Percentiles rank a stretch among this genome's conserved stretches.
Evolutionary conservation across 2,113 vertebrate genomes (phyloP).

Genomic region (Sitta europaea): DNA sequence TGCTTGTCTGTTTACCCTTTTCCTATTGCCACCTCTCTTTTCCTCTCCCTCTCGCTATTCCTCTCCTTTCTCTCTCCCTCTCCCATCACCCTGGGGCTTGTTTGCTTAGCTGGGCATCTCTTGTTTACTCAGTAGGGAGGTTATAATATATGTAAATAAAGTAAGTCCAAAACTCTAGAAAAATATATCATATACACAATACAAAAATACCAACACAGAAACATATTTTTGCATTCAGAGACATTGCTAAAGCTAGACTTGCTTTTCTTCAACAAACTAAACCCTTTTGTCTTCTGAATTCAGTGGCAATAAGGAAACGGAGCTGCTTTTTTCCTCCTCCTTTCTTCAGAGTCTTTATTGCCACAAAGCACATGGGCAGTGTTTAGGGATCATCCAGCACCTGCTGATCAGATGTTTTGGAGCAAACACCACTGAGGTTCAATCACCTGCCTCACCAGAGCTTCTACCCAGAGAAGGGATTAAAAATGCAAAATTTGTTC

Average conservation of each 20-base stretch:
- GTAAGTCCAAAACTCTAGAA: background rate
- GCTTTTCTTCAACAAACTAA: background rate
- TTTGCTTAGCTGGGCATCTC: slow-evolving; percentile 59
- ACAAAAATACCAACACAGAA: background rate
- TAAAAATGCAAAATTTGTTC: background rate
- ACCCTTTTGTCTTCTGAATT: background rate
- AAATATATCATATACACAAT: background rate
- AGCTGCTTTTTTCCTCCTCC: background rate
- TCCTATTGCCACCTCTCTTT: slow-evolving; percentile 66
- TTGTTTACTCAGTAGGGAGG: slow-evolving; percentile 50
- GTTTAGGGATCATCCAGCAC: background rate
- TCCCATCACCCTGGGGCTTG: slow-evolving; percentile 49
- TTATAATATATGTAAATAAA: slow-evolving; percentile 50
- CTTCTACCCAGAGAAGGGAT: background rate
- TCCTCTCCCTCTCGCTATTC: slow-evolving; percentile 45
- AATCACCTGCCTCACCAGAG: background rate
- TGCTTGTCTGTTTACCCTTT: slow-evolving; percentile 72
- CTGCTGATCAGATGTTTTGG: background rate
- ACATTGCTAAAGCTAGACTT: background rate
- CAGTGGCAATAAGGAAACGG: background rate
- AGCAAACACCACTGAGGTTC: background rate
- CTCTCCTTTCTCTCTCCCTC: slow-evolving; percentile 56
- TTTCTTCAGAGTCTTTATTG: background rate
- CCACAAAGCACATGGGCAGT: background rate
- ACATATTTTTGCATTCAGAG: background rate